Evolutionary conservation across 1,140 invertebrate species (phyloP).

Genomic region (Brachionus sp.): DNA sequence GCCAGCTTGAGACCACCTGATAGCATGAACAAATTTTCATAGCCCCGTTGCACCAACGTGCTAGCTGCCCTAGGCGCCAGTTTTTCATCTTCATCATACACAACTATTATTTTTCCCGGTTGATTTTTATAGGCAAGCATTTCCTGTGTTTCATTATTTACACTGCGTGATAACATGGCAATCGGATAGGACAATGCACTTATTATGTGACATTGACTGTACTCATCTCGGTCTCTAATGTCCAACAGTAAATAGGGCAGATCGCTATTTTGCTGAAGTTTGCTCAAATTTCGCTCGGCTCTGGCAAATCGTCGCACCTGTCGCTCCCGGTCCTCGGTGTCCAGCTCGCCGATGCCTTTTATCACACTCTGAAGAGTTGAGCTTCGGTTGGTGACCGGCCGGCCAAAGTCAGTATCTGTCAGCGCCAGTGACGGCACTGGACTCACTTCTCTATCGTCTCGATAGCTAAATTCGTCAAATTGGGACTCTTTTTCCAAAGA

Average conservation of each 20-base stretch:
- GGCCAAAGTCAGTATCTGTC: neutral
- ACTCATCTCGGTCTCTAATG: constrained; percentile 60
- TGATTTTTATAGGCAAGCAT: constrained; percentile 58
- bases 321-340: constrained; percentile 49
- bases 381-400: neutral
- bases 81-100: constrained; percentile 63
- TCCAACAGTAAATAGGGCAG: constrained; percentile 63
- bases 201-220: constrained; percentile 58
- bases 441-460: neutral
- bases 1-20: constrained; percentile 61
- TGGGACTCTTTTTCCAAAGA: neutral
- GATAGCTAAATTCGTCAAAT: neutral
- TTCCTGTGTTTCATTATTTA: constrained; percentile 60
- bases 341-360: constrained; percentile 58
- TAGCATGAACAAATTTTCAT: constrained; percentile 63
- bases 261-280: neutral
- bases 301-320: neutral
- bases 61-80: constrained; percentile 56
- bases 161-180: constrained; percentile 57
- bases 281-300: constrained; percentile 47
- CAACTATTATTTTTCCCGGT: constrained; percentile 60
- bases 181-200: constrained; percentile 59
- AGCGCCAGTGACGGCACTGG: neutral
- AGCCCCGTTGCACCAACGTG: constrained; percentile 62
- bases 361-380: constrained; percentile 53